These are phyloP conservation scores for Drosophila gaucha DNA, from an alignment of 2,888 invertebrate species.

Conservation along the genomic window DNA sequence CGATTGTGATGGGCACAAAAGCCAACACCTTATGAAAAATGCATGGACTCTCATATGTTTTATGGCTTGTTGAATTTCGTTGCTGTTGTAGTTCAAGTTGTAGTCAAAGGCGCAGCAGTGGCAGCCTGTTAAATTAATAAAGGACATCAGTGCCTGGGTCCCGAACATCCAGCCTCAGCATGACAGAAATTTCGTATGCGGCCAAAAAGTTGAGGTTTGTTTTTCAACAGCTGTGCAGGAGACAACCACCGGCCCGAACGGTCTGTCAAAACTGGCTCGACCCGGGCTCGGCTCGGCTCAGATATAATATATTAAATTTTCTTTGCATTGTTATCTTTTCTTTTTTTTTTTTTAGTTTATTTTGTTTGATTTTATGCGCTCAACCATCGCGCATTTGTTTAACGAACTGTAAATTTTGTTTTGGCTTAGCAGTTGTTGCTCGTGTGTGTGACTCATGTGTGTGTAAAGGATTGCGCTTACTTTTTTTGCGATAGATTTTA, in stretches of 20 bases:
- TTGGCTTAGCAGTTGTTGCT: conserved; percentile 34
- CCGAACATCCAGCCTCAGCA: conserved; percentile 12
- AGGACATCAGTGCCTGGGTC: conserved; percentile 45
- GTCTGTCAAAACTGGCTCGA: conserved; percentile 34
- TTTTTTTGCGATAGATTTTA: conserved; percentile 69
- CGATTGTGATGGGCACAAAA: conserved; percentile 80
- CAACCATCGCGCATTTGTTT: conserved; percentile 61
- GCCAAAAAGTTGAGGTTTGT: conserved; percentile 70
- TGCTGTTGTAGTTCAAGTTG: conserved; percentile 71
- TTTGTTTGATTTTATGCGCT: conserved; percentile 53
- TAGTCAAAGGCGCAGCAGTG: conserved; percentile 70
- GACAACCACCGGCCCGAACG: conserved; percentile 40
- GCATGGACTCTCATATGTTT: conserved; percentile 83
- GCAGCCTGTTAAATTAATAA: conserved; percentile 80
- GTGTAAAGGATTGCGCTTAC: conserved; percentile 25
- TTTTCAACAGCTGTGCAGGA: conserved; percentile 73
- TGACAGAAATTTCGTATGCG: conserved; percentile 58
- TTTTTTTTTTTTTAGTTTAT: conserved; percentile 17
- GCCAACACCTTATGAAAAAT: conserved; percentile 83
- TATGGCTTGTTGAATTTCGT: conserved; percentile 83
- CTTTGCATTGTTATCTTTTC: conserved; percentile 36
- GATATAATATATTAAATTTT: conserved; percentile 65
- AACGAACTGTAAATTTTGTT: conserved; percentile 76
- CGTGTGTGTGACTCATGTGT: conserved; percentile 20
- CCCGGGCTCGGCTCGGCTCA: conserved; percentile 8